phyloP scores from a whole-genome alignment of 2,888 invertebrate species.

The Iselma pallidipennis region DNA sequence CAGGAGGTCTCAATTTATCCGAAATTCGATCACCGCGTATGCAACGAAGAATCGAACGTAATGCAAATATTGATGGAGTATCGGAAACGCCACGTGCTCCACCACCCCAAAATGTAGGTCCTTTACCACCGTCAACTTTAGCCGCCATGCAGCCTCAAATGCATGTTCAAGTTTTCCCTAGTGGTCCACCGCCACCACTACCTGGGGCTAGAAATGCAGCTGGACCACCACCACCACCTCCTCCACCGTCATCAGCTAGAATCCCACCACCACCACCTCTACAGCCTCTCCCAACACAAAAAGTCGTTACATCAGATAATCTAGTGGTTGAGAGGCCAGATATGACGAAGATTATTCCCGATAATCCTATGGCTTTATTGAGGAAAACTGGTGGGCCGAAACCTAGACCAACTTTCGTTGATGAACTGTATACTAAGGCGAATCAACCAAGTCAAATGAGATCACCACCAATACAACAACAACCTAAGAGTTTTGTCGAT shows the following conservation, averaged over 20 bases:
- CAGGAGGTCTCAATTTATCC: conserved; percentile 88
- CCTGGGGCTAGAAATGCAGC: conserved; percentile 34
- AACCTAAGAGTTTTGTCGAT: not conserved
- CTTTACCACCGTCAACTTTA: conserved; percentile 66
- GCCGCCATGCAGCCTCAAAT: conserved; percentile 67
- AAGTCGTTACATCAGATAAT: conserved; percentile 56
- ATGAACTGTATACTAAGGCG: conserved; percentile 40
- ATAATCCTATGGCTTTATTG: conserved; percentile 71
- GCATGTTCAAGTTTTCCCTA: conserved; percentile 65
- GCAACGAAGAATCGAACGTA: conserved; percentile 76
- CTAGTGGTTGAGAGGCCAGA: conserved; percentile 67
- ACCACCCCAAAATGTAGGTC: conserved; percentile 53
- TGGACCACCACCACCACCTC: conserved; percentile 56
- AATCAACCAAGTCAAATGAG: conserved; percentile 19
- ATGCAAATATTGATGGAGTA: conserved; percentile 72
- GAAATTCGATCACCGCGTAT: conserved; percentile 90
- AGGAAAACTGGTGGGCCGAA: conserved; percentile 70
- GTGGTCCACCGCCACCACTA: conserved; percentile 45
- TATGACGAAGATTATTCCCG: conserved; percentile 69
- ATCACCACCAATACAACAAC: conserved; percentile 23
- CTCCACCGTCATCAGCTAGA: conserved; percentile 61
- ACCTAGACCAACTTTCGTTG: conserved; percentile 43
- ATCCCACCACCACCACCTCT: conserved; percentile 58
- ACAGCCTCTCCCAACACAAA: conserved; percentile 60
- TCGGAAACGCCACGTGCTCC: conserved; percentile 57